phyloP scores from a whole-genome alignment of 2,113 vertebrate species.

The Cynopterus brachyotis region DNA sequence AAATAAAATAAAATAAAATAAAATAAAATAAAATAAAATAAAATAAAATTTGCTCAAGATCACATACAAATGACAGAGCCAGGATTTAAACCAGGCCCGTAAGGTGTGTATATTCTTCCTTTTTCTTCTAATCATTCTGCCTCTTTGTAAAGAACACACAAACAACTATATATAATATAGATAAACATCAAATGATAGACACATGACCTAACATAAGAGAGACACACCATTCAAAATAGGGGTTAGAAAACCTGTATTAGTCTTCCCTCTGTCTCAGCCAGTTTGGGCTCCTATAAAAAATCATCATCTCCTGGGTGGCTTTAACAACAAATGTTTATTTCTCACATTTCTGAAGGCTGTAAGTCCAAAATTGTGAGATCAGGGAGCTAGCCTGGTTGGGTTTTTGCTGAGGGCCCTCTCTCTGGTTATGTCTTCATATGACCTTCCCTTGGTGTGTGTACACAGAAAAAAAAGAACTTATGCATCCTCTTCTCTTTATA shows the following conservation, averaged over 20 bases:
- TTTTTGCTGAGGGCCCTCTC: background rate
- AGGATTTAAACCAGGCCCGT: background rate
- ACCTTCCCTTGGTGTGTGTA: background rate
- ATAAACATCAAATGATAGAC: background rate
- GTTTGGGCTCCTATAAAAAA: background rate
- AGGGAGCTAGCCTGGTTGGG: background rate
- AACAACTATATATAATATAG: background rate
- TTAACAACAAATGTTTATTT: background rate
- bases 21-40: no score
- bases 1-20: background rate
- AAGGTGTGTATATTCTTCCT: background rate
- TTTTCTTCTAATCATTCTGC: background rate
- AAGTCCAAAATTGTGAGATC: background rate
- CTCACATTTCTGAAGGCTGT: background rate
- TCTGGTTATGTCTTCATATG: background rate
- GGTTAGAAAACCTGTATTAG: background rate
- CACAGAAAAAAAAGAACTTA: background rate
- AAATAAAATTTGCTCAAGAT: background rate
- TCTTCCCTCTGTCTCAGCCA: background rate
- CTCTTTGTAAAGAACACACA: background rate
- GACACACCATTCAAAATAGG: background rate
- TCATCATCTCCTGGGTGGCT: background rate
- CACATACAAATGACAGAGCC: background rate
- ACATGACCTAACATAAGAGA: background rate
- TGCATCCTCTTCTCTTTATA: background rate